phyloP scores from a whole-genome alignment of 2,113 vertebrate genomes.

The Plestiodon gilberti region DNA sequence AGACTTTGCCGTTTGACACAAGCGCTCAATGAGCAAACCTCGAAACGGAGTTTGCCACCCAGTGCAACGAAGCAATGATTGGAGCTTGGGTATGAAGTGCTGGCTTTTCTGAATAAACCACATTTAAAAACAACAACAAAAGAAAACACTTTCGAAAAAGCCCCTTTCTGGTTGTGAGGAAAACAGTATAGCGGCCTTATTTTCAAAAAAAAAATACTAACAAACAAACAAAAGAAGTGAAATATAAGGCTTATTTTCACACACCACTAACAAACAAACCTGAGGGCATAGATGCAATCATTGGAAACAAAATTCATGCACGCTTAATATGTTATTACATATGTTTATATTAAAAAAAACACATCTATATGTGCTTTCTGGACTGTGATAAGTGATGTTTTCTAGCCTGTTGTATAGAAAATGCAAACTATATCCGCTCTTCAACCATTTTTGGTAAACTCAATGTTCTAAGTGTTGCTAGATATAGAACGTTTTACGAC shows the following conservation, averaged over 20 bases:
- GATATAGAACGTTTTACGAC: constrained; percentile 95
- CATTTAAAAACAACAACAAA: constrained; percentile 43
- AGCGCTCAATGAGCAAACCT: constrained; percentile 75
- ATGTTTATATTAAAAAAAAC: constrained; percentile 98
- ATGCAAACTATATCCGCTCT: constrained; percentile 99
- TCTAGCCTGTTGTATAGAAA: constrained; percentile 99
- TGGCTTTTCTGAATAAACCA: constrained; percentile 84
- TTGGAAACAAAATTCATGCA: constrained; percentile 94
- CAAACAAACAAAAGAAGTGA: constrained; percentile 73
- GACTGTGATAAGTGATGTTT: constrained; percentile 99
- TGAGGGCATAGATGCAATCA: constrained; percentile 85
- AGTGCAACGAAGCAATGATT: constrained; percentile 75
- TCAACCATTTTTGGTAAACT: constrained; percentile 96
- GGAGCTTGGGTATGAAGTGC: constrained; percentile 78
- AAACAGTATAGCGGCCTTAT: constrained; percentile 89
- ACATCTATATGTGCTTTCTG: constrained; percentile 99
- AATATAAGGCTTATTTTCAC: constrained; percentile 88
- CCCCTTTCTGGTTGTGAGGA: constrained; percentile 87
- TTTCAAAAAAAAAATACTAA: constrained; percentile 76
- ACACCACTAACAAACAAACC: constrained; percentile 69
- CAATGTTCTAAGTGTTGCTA: constrained; percentile 99
- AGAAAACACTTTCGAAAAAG: constrained; percentile 83
- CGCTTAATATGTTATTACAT: constrained; percentile 98
- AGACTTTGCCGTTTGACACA: constrained; percentile 75
- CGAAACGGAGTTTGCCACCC: constrained; percentile 67